phyloP scores from a whole-genome alignment of 2,797 vertebrate genomes.

The Cheirogaleus major region DNA sequence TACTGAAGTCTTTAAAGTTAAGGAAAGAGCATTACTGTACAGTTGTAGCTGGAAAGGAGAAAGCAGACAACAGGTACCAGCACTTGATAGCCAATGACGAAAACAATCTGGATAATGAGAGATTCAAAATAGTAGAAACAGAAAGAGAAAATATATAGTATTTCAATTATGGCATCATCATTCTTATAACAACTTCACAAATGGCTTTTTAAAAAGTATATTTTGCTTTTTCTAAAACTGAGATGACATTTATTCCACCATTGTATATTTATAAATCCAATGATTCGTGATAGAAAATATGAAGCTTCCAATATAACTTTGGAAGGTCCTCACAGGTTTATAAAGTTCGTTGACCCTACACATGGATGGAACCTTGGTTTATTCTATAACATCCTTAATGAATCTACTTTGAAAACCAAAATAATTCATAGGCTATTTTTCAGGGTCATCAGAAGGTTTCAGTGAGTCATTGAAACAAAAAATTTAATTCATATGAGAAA shows the following conservation, averaged over 20 bases:
- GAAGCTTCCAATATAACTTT: background rate
- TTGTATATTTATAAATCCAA: background rate
- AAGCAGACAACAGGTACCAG: background rate
- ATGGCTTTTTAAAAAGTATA: background rate
- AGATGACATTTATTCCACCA: background rate
- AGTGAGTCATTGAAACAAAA: background rate
- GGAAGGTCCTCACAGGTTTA: background rate
- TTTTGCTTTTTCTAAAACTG: background rate
- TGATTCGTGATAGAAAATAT: background rate
- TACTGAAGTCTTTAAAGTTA: background rate
- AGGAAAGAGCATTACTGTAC: fast-evolving
- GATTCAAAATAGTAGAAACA: background rate
- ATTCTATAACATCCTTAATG: background rate
- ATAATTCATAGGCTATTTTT: background rate
- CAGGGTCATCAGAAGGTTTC: background rate
- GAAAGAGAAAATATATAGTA: background rate
- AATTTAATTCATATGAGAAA: background rate
- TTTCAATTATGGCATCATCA: background rate
- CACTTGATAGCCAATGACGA: fast-evolving
- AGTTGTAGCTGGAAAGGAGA: background rate
- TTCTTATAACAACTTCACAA: background rate
- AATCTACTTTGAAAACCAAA: background rate
- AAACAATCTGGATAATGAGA: background rate
- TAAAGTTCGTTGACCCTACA: background rate
- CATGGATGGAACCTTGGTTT: background rate